phyloP scores from a whole-genome alignment of 2,113 vertebrate genomes.

The Butorides virescens region DNA sequence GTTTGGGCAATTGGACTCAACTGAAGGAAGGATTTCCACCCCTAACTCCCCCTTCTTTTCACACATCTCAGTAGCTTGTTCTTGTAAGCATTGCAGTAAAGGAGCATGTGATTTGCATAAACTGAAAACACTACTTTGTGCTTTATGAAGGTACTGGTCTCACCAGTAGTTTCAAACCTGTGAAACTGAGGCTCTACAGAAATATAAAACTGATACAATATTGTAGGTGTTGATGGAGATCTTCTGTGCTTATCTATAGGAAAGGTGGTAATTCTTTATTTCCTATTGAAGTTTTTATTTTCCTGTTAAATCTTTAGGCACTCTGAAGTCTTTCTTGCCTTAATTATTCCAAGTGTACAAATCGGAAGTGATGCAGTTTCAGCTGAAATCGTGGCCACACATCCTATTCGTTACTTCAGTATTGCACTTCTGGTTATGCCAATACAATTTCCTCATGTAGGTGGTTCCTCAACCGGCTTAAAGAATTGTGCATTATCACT shows the following conservation, averaged over 20 bases:
- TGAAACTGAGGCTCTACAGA: background rate
- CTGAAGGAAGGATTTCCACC: background rate
- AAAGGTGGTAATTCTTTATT: background rate
- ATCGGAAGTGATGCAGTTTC: background rate
- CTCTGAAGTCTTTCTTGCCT: background rate
- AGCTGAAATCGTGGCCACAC: background rate
- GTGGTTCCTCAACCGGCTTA: background rate
- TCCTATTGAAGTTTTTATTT: background rate
- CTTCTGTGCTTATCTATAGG: background rate
- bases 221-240: background rate
- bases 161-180: background rate
- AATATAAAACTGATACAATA: background rate
- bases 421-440: background rate
- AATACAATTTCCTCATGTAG: background rate
- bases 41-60: background rate
- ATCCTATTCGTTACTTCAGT: background rate
- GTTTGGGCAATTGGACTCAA: background rate
- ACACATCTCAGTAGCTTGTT: background rate
- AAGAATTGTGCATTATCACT: background rate
- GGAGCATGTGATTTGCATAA: background rate
- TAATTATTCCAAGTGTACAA: background rate
- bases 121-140: background rate
- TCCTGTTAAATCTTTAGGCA: background rate
- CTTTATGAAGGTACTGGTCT: background rate
- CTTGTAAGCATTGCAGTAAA: background rate